phyloP scores from a whole-genome alignment of 2,113 vertebrate genomes.

The Elephas maximus region DNA sequence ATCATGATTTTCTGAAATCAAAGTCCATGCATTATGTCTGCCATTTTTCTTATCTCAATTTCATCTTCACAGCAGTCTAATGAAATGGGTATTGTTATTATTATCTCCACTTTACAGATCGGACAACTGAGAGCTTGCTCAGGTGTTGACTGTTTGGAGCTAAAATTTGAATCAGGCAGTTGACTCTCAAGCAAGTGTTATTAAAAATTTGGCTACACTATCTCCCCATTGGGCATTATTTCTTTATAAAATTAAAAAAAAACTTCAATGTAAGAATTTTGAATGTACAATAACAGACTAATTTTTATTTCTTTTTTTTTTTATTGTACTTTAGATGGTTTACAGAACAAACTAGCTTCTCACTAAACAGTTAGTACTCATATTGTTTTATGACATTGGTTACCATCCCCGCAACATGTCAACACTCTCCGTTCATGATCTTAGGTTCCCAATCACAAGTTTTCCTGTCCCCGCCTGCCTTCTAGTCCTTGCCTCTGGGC shows the following conservation, averaged over 20 bases:
- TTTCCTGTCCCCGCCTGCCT: too few species aligned
- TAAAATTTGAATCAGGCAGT: slow-evolving; percentile 35
- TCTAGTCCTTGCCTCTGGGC: too few species aligned
- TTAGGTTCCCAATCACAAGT: too few species aligned
- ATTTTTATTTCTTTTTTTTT: too few species aligned
- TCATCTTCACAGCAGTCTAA: background rate
- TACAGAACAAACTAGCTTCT: too few species aligned
- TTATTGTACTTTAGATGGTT: too few species aligned
- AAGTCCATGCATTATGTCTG: background rate
- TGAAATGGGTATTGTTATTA: background rate
- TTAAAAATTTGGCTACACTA: background rate
- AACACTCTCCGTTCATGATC: too few species aligned
- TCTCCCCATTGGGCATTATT: slow-evolving; percentile 13
- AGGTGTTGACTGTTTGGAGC: background rate
- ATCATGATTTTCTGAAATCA: background rate
- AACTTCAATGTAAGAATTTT: background rate
- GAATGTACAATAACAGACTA: background rate
- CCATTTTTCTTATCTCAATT: background rate
- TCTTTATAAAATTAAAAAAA: background rate
- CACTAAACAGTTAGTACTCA: too few species aligned
- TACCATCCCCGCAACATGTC: too few species aligned
- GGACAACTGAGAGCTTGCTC: background rate
- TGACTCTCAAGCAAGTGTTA: background rate
- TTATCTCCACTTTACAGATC: background rate
- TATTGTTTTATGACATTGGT: too few species aligned